A percentile compares a stretch with the other conserved stretches of the same genome.
Evolutionary conservation across 2,888 invertebrate species (phyloP).

Genomic region (Pristionchus arcanus): DNA sequence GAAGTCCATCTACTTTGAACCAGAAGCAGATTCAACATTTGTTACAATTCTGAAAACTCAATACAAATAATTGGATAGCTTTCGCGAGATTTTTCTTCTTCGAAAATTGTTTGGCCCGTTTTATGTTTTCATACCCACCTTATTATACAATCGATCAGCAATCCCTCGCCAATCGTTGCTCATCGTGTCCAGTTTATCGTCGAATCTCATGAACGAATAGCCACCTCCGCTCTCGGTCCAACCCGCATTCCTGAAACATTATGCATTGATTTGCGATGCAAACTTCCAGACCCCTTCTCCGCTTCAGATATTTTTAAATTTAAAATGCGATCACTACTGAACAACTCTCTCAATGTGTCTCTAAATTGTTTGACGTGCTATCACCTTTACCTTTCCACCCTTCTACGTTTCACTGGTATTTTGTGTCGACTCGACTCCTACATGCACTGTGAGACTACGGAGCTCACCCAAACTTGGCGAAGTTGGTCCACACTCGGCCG

Average conservation of each 20-base stretch:
- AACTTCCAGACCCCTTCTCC: too few species aligned
- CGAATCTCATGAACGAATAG: background rate
- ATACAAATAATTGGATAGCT: too few species aligned
- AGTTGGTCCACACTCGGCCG: background rate
- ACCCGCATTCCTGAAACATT: background rate
- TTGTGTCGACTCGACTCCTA: background rate
- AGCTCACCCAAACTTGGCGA: constrained; percentile 21
- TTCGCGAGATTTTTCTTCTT: too few species aligned
- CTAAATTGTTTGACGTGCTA: too few species aligned
- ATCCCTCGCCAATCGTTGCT: background rate
- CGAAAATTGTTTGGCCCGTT: too few species aligned
- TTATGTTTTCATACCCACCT: too few species aligned
- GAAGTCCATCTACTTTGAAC: too few species aligned
- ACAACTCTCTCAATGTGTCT: too few species aligned
- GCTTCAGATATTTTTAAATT: too few species aligned
- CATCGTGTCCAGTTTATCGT: background rate
- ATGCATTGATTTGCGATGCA: background rate
- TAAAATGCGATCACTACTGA: too few species aligned
- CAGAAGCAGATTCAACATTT: too few species aligned
- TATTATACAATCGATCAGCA: background rate
- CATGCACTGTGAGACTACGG: background rate
- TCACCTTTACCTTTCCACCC: background rate
- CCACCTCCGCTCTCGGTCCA: background rate
- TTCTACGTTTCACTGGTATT: background rate
- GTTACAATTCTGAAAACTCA: too few species aligned